A percentile compares a stretch with the other conserved stretches of the same genome.
Conservation (phyloP, 2,797 vertebrate species). For the Fundulus diaphanus region DNA sequence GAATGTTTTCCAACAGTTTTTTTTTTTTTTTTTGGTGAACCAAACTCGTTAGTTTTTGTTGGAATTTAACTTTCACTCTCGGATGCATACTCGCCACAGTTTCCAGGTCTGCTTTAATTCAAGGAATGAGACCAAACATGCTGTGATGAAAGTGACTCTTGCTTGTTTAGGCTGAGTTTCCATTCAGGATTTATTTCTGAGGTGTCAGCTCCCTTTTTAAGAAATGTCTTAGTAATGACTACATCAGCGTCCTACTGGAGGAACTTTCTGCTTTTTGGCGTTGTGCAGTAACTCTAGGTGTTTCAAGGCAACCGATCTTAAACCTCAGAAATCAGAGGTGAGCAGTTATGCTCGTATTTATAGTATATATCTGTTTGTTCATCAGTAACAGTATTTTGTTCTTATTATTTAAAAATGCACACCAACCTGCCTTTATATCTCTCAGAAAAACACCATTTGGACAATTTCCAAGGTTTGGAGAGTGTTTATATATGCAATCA, state of each 20-base stretch:
- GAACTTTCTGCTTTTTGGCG: background rate
- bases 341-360: background rate
- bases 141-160: conserved; percentile 28
- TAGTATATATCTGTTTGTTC: background rate
- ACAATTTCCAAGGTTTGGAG: background rate
- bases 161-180: background rate
- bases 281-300: background rate
- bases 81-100: background rate
- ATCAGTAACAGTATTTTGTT: background rate
- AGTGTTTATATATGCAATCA: background rate
- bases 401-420: background rate
- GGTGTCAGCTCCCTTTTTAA: too few species aligned
- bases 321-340: background rate
- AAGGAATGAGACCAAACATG: conserved; percentile 56
- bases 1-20: conserved; percentile 18
- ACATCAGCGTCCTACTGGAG: background rate
- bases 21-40: conserved; percentile 15
- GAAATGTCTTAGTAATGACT: background rate
- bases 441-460: background rate
- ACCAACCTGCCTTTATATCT: background rate
- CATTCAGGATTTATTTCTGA: background rate
- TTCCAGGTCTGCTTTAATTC: conserved; percentile 22
- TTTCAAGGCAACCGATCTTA: background rate
- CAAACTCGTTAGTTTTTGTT: background rate
- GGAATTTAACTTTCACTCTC: background rate